Base-by-base conservation (phyloP, 2,797 vertebrate species). In the Vultur gryphus region DNA sequence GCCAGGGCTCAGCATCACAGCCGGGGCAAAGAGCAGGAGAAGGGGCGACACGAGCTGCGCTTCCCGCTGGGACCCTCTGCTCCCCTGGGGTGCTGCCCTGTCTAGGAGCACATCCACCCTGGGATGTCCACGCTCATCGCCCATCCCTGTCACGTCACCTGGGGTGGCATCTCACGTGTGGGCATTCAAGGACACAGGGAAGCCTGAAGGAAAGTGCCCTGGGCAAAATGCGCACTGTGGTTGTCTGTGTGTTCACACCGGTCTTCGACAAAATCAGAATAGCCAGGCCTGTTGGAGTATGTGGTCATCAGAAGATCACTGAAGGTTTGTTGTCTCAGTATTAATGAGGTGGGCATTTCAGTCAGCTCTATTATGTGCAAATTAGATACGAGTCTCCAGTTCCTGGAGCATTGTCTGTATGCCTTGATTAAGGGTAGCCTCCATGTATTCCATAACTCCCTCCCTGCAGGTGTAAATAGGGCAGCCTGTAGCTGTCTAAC, bases 11-110 rank as follows among this genome's bases (percentile, higher is more conserved):
- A 82, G 65, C 28, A 20, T 81, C 54, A 75, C 1, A 5, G 29
- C 28, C 61, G 43, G 61, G 41, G 52, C 31, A 64, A 71, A 61
- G 54, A 61, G 57, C 76, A 59, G 46, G 41, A 87, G 65, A 66
- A 73, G 25, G 61, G 37, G 15, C 0, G 0, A 31, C 19, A 23
- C 0, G 5, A 64, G n/a, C 48, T 67, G 19, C n/a, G 7, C 17
- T 67, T 92, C 75, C 43, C 2, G 0, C 39, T 70, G 57, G 44
- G n/a, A 64, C 28, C 12, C 25, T 58, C 11, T 72, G 51, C 54
- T 69, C 13, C 21, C 33, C 26, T 84, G 46, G 16, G 16, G 6
- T 79, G 51, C 75, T 70, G n/a, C n/a, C 9, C 19, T 82, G 28
- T 61, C 29, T 18, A 49, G 66, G 13, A 65, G 10, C 39, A 43